Percentiles rank a stretch among this genome's conserved stretches.
Evolutionary conservation across 2,888 invertebrate species (phyloP).

Genomic region (Branchellion lobata): DNA sequence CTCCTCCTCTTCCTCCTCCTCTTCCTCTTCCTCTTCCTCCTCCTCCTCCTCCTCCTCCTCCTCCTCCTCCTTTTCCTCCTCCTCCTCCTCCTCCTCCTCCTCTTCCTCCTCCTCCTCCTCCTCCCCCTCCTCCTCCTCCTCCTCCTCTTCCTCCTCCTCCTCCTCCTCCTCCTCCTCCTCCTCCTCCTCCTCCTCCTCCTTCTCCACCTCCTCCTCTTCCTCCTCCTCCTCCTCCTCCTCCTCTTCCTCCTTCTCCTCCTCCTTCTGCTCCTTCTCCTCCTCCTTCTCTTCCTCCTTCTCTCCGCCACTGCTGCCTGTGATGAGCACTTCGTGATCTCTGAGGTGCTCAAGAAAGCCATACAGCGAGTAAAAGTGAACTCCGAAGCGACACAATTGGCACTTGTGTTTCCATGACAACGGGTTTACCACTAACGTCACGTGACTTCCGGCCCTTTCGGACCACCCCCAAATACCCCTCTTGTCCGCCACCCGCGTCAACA

Average conservation of each 20-base stretch:
- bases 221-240: not conserved
- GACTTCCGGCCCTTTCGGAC: not conserved
- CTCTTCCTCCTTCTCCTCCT: conserved; percentile 13
- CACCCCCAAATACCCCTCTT: too few species aligned
- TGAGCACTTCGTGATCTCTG: conserved; percentile 48
- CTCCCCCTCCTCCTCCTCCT: too few species aligned
- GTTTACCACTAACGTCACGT: conserved; percentile 1
- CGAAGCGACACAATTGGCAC: conserved; percentile 23
- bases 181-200: too few species aligned
- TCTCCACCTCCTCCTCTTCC: too few species aligned
- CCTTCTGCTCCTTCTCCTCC: too few species aligned
- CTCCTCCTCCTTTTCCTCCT: not conserved
- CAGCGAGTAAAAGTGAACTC: conserved; percentile 27
- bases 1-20: too few species aligned
- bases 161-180: too few species aligned
- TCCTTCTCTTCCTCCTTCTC: too few species aligned
- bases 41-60: too few species aligned
- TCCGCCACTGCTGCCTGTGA: conserved; percentile 48
- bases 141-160: too few species aligned
- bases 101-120: conserved; percentile 49
- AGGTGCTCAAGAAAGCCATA: conserved; percentile 44
- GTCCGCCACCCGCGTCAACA: too few species aligned
- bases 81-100: not conserved
- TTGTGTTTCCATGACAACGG: not conserved
- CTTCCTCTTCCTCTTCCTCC: too few species aligned